These are phyloP conservation scores for Cepaea hortensis DNA, from an alignment of 2,888 invertebrate genomes.

Conservation along the genomic window DNA sequence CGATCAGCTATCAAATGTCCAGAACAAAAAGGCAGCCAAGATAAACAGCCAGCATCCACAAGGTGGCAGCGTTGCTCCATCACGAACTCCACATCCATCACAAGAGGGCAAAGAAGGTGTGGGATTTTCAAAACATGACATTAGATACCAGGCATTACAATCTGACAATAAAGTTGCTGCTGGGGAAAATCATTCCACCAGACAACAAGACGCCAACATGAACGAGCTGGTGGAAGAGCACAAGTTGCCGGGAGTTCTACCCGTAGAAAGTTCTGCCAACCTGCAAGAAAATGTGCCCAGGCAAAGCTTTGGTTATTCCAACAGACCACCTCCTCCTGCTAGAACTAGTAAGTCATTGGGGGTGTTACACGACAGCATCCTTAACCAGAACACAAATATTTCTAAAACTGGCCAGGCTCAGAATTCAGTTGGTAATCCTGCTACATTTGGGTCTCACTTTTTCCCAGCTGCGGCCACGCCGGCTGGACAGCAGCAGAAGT, in stretches of 20 bases:
- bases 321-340: neutral
- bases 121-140: conserved; percentile 18
- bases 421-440: neutral
- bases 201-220: conserved; percentile 25
- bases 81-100: conserved; percentile 70
- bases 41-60: conserved; percentile 4
- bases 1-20: conserved; percentile 75
- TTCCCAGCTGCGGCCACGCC: neutral
- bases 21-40: conserved; percentile 12
- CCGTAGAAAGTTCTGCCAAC: neutral
- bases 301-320: neutral
- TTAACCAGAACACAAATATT: neutral
- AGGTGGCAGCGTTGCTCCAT: conserved; percentile 75
- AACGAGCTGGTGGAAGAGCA: conserved; percentile 35
- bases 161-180: conserved; percentile 85
- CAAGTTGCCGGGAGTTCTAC: conserved; percentile 39
- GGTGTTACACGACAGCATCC: neutral
- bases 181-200: neutral
- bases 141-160: conserved; percentile 92
- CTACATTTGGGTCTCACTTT: neutral
- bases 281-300: neutral
- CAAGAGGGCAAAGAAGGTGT: conserved; percentile 52
- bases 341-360: neutral
- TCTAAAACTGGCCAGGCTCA: neutral
- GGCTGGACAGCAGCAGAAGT: neutral